These are phyloP conservation scores for Ramphastos sulfuratus DNA, from an alignment of 2,113 vertebrate species.

Conservation along the genomic window DNA sequence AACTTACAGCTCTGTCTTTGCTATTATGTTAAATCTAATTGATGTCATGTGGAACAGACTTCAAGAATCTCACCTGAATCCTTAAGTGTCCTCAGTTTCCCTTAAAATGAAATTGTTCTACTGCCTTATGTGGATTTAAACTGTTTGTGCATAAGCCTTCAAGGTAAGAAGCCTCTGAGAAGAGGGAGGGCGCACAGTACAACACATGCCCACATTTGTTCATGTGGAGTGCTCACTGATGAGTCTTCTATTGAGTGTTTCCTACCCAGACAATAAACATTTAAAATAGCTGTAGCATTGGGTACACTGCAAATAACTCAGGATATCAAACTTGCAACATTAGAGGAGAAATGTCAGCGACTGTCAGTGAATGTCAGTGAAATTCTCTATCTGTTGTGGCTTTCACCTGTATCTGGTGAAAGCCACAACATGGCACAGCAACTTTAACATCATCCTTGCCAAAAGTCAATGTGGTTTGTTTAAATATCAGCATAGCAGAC, in stretches of 20 bases:
- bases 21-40: slow-evolving; percentile 11
- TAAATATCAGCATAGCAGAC: background rate
- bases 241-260: slow-evolving; percentile 47
- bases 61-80: background rate
- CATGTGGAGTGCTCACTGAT: slow-evolving; percentile 18
- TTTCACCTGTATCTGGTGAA: background rate
- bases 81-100: slow-evolving; percentile 63
- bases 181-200: slow-evolving; percentile 9
- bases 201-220: background rate
- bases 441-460: background rate
- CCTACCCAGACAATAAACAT: slow-evolving; percentile 59
- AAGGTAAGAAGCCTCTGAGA: background rate
- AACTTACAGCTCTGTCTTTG: background rate
- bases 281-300: slow-evolving; percentile 65
- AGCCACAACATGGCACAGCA: background rate
- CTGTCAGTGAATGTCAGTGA: no score
- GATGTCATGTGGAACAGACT: slow-evolving; percentile 14
- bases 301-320: slow-evolving; percentile 60
- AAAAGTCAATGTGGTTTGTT: background rate
- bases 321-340: slow-evolving; percentile 54
- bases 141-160: slow-evolving; percentile 48
- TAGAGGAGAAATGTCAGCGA: slow-evolving; percentile 66
- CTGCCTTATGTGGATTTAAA: slow-evolving; percentile 9
- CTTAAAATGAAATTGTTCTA: slow-evolving; percentile 7
- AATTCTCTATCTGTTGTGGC: background rate